Evolutionary conservation across 2,797 vertebrate species (phyloP).

Genomic region (Rhynchonycteris naso): DNA sequence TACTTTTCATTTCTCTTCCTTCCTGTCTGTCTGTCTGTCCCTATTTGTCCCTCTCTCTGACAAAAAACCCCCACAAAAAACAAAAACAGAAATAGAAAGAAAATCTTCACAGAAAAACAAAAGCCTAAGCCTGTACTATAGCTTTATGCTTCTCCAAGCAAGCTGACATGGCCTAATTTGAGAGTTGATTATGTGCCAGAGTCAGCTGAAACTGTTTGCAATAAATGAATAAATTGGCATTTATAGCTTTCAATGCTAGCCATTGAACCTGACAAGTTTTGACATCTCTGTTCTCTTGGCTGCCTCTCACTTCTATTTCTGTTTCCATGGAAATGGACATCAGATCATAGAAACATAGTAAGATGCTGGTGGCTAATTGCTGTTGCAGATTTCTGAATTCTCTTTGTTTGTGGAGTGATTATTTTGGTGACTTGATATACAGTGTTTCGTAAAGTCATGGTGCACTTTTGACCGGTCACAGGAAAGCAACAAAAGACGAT

Average conservation of each 20-base stretch:
- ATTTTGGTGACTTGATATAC: constrained; percentile 51
- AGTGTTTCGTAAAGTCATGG: too few species aligned
- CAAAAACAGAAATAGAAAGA: too few species aligned
- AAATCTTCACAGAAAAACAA: neutral
- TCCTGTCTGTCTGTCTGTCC: too few species aligned
- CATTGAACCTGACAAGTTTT: constrained; percentile 75
- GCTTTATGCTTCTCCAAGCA: constrained; percentile 62
- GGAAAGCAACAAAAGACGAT: too few species aligned
- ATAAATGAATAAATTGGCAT: neutral
- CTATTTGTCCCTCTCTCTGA: too few species aligned
- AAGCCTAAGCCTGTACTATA: constrained; percentile 42
- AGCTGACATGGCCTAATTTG: constrained; percentile 62
- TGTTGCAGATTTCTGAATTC: constrained; percentile 71
- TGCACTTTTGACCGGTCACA: too few species aligned
- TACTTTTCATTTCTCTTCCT: too few species aligned
- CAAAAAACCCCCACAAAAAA: too few species aligned
- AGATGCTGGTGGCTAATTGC: constrained; percentile 74
- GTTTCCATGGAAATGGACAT: constrained; percentile 83
- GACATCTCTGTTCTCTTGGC: constrained; percentile 77
- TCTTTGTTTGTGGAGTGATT: constrained; percentile 59
- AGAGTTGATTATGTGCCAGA: constrained; percentile 68
- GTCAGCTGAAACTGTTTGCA: constrained; percentile 62
- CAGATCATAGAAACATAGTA: constrained; percentile 71
- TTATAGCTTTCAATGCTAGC: constrained; percentile 63
- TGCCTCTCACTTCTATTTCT: constrained; percentile 72